A percentile compares a stretch with the other conserved stretches of the same genome.
Evolutionary conservation across 2,888 invertebrate genomes (phyloP).

Genomic region (Lochmaea capreae): DNA sequence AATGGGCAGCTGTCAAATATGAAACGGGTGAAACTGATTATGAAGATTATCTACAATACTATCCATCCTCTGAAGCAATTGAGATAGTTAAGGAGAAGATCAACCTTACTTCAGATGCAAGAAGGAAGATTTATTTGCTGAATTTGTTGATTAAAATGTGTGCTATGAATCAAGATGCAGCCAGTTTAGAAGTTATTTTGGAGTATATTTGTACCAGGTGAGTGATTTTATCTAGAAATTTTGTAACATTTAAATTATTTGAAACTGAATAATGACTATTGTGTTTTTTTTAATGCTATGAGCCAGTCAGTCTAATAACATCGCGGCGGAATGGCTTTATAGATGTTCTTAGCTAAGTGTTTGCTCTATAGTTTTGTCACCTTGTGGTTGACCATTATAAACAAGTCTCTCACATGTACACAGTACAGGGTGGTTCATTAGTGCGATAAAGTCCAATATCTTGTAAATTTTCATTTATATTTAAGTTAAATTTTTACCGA

Average conservation of each 20-base stretch:
- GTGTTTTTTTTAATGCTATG: too few species aligned
- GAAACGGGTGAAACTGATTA: slow-evolving; percentile 33
- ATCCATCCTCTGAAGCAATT: slow-evolving; percentile 40
- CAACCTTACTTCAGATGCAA: slow-evolving; percentile 44
- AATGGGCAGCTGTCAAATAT: slow-evolving; percentile 39
- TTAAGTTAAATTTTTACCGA: too few species aligned
- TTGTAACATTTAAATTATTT: background rate
- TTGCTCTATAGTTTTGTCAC: too few species aligned
- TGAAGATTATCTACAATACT: slow-evolving; percentile 42
- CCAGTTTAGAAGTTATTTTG: slow-evolving; percentile 42
- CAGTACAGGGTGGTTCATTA: too few species aligned
- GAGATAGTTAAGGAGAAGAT: slow-evolving; percentile 49
- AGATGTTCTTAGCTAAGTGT: too few species aligned
- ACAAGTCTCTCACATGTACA: too few species aligned
- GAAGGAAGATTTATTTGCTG: slow-evolving; percentile 35
- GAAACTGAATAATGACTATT: too few species aligned
- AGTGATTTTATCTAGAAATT: background rate
- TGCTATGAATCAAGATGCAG: slow-evolving; percentile 40
- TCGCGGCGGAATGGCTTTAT: too few species aligned
- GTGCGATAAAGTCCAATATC: too few species aligned
- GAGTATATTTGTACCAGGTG: slow-evolving; percentile 46
- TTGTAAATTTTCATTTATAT: too few species aligned
- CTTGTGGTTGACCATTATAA: too few species aligned
- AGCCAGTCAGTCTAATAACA: too few species aligned
- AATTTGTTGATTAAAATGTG: slow-evolving; percentile 43